These are phyloP conservation scores for Spisula subtruncata DNA, from an alignment of 2,888 invertebrate genomes.

Conservation along the genomic window DNA sequence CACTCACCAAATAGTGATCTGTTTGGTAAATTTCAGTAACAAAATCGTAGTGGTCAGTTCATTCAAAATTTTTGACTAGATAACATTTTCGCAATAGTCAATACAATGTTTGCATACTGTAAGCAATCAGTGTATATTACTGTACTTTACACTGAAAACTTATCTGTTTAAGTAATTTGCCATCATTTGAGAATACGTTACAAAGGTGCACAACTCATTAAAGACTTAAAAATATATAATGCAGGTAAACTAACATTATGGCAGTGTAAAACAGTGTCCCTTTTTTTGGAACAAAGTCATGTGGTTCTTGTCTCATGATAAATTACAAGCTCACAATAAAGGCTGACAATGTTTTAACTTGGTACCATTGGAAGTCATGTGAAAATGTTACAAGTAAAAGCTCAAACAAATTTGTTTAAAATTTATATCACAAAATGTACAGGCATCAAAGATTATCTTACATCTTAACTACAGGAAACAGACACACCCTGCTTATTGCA, in stretches of 20 bases:
- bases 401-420: slow-evolving; percentile 1
- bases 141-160: background rate
- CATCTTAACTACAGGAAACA: background rate
- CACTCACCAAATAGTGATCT: too few relatives aligned
- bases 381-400: background rate
- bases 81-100: background rate
- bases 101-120: background rate
- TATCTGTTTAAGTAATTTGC: background rate
- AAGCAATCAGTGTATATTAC: background rate
- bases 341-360: background rate
- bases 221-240: background rate
- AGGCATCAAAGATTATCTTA: background rate
- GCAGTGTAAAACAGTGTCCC: background rate
- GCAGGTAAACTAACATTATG: background rate
- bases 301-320: background rate
- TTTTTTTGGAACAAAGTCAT: too few relatives aligned
- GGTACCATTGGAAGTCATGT: background rate
- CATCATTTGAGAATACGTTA: background rate
- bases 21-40: too few relatives aligned
- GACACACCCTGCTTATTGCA: too few relatives aligned
- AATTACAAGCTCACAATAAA: background rate
- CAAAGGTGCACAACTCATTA: background rate
- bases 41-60: background rate
- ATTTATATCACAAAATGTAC: slow-evolving; percentile 15
- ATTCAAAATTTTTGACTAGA: background rate